These are phyloP conservation scores for Amazona vittata DNA, from an alignment of 2,113 vertebrate genomes.

Conservation along the genomic window DNA sequence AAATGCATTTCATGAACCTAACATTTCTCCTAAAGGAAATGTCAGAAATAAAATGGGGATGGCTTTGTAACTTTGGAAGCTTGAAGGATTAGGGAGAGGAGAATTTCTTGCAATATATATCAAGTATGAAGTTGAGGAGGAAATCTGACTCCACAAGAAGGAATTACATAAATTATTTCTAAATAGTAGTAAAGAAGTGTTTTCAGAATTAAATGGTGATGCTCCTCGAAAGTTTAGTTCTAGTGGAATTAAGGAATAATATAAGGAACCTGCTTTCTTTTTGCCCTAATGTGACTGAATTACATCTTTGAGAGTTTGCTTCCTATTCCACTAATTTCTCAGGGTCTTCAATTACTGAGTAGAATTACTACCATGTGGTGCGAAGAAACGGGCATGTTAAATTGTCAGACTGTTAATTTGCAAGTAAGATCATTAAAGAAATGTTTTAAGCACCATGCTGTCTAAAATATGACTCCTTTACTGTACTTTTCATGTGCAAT, in stretches of 20 bases:
- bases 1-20: neutral
- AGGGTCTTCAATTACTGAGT: neutral
- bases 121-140: neutral
- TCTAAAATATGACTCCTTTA: neutral
- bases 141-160: neutral
- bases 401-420: neutral
- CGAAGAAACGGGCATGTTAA: rapidly evolving
- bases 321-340: neutral
- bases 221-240: neutral
- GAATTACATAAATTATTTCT: neutral
- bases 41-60: neutral
- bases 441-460: neutral
- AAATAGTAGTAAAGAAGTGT: neutral
- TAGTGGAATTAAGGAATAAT: neutral
- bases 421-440: neutral
- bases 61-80: neutral
- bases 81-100: neutral
- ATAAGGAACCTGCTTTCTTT: neutral
- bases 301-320: neutral
- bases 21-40: neutral
- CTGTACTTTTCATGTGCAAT: neutral
- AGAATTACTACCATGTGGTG: neutral
- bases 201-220: neutral
- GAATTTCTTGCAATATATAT: neutral
- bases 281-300: neutral